phyloP scores from a whole-genome alignment of 2,797 vertebrate genomes.

The Lagorchestes hirsutus region DNA sequence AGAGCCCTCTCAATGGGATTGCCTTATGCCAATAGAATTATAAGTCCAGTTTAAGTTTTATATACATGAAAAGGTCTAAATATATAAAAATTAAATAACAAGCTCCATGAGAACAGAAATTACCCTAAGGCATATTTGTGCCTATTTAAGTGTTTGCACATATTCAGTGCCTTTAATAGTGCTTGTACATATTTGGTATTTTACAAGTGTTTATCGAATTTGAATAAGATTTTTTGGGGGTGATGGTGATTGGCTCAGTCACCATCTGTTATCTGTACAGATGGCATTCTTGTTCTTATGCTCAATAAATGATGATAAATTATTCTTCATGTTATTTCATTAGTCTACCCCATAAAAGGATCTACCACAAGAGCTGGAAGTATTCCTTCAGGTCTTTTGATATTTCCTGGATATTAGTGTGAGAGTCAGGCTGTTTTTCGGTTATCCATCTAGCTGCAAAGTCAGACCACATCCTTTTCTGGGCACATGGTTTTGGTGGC shows the following conservation, averaged over 20 bases:
- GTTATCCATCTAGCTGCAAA: not conserved
- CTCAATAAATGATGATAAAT: conserved; percentile 1
- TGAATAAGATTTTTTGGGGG: not conserved
- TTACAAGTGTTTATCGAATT: not conserved
- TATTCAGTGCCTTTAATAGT: not conserved
- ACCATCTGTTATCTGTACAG: conserved; percentile 3
- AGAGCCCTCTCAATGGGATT: not conserved
- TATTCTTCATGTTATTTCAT: not conserved
- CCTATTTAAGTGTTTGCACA: not conserved
- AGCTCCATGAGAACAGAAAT: not conserved
- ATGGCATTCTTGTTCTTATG: not conserved
- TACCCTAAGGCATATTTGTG: not conserved
- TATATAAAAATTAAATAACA: not conserved
- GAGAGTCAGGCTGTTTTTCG: not conserved
- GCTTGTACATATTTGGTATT: not conserved
- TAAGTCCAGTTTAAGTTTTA: not conserved
- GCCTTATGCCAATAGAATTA: not conserved
- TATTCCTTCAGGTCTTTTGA: not conserved
- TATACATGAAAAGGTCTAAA: not conserved
- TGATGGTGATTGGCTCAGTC: not conserved
- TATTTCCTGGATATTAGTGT: not conserved
- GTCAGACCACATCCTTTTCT: not conserved
- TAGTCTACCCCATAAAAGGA: not conserved
- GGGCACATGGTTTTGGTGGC: not conserved
- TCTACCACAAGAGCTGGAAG: not conserved